These are phyloP conservation scores for Belonocnema kinseyi DNA, from an alignment of 1,140 invertebrate species.

Conservation along the genomic window DNA sequence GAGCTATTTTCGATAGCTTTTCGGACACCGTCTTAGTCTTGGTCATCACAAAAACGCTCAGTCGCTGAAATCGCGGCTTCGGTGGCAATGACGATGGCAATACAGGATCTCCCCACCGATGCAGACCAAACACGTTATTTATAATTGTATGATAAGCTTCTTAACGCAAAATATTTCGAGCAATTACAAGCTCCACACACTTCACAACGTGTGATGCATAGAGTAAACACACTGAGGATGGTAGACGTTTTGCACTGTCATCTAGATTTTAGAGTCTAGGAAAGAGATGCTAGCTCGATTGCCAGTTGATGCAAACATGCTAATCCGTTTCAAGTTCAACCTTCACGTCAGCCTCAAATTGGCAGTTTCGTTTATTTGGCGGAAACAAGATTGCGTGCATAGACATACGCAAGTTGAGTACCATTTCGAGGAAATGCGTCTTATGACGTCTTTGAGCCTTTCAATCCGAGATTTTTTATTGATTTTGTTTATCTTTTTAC, in stretches of 20 bases:
- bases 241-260: constrained; percentile 7
- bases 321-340: constrained; percentile 23
- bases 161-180: constrained; percentile 22
- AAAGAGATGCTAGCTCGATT: neutral
- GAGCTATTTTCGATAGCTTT: constrained; percentile 57
- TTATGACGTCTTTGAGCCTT: no score
- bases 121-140: constrained; percentile 17
- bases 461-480: no score
- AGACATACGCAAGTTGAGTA: no score
- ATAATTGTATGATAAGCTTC: constrained; percentile 19
- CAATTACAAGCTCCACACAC: neutral
- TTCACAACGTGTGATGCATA: no score
- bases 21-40: constrained; percentile 55
- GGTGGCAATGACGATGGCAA: constrained; percentile 33
- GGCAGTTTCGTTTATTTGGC: constrained; percentile 2
- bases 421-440: no score
- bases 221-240: constrained; percentile 15
- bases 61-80: constrained; percentile 39
- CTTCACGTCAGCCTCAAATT: neutral
- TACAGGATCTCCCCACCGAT: constrained; percentile 27
- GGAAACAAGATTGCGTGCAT: no score
- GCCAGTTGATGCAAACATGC: neutral
- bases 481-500: no score
- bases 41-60: constrained; percentile 53
- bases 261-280: neutral